phyloP scores from a whole-genome alignment of 2,113 vertebrate species.

The Podocnemis expansa region DNA sequence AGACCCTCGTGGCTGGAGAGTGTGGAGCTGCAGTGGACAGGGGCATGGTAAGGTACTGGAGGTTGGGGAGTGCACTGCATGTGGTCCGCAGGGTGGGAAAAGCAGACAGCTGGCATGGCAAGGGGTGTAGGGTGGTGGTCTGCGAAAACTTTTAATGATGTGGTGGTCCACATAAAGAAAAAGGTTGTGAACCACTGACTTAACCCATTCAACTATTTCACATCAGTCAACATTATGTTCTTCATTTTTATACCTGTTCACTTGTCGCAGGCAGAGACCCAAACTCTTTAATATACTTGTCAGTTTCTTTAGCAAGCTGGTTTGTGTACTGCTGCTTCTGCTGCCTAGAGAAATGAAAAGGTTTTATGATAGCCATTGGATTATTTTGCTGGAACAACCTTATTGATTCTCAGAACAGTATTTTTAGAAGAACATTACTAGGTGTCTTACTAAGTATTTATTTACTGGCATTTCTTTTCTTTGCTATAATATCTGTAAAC shows the following conservation, averaged over 20 bases:
- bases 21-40: no score
- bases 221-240: background rate
- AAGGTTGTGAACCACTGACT: no score
- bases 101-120: no score
- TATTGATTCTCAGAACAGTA: background rate
- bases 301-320: constrained; percentile 96
- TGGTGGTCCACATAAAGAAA: no score
- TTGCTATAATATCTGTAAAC: background rate
- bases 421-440: background rate
- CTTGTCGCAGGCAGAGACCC: constrained; percentile 85
- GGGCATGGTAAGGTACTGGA: no score
- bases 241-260: constrained; percentile 83
- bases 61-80: no score
- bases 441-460: background rate
- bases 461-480: background rate
- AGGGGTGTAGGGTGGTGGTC: no score
- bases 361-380: background rate
- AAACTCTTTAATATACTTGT: constrained; percentile 93
- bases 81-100: no score
- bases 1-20: no score
- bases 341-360: constrained; percentile 80
- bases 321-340: constrained; percentile 94
- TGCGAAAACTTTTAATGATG: no score
- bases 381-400: background rate
- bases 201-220: background rate